Evolutionary conservation across 2,888 invertebrate genomes (phyloP).

Genomic region (Coenonympha arcania): DNA sequence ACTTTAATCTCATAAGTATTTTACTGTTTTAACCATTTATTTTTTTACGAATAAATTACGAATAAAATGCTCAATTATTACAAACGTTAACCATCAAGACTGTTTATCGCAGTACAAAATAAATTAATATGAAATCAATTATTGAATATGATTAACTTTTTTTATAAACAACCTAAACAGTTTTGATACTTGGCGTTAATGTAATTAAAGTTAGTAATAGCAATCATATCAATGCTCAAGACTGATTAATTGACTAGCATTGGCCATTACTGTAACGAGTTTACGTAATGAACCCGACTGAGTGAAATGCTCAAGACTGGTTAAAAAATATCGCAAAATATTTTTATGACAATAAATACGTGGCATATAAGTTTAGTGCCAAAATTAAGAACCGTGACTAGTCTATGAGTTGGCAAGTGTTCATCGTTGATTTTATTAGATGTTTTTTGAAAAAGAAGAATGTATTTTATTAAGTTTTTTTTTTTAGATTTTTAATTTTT

Average conservation of each 20-base stretch:
- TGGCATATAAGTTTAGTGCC: constrained; percentile 3
- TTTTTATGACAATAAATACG: constrained; percentile 15
- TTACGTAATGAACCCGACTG: constrained; percentile 23
- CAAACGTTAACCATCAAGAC: constrained; percentile 19
- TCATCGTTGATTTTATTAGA: constrained; percentile 43
- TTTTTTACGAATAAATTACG: neutral
- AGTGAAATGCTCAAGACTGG: constrained; percentile 23
- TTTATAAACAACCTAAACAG: constrained; percentile 7
- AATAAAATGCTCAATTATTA: constrained; percentile 1
- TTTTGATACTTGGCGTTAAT: constrained; percentile 19
- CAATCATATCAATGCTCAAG: constrained; percentile 19
- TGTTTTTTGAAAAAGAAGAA: too few relatives aligned
- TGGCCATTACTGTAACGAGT: constrained; percentile 18
- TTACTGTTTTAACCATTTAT: neutral
- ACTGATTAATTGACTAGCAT: constrained; percentile 25
- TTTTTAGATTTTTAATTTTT: constrained; percentile 49
- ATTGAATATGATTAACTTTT: neutral
- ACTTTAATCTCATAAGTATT: constrained; percentile 12
- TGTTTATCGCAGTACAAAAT: constrained; percentile 5
- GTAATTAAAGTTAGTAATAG: constrained; percentile 6
- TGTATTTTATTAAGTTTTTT: constrained; percentile 34
- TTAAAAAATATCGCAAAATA: constrained; percentile 16
- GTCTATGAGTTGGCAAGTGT: constrained; percentile 17
- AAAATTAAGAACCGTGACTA: constrained; percentile 20
- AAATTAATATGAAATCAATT: neutral